Evolutionary conservation across 2,888 invertebrate genomes (phyloP).

Genomic region (Aporophyla nigra): DNA sequence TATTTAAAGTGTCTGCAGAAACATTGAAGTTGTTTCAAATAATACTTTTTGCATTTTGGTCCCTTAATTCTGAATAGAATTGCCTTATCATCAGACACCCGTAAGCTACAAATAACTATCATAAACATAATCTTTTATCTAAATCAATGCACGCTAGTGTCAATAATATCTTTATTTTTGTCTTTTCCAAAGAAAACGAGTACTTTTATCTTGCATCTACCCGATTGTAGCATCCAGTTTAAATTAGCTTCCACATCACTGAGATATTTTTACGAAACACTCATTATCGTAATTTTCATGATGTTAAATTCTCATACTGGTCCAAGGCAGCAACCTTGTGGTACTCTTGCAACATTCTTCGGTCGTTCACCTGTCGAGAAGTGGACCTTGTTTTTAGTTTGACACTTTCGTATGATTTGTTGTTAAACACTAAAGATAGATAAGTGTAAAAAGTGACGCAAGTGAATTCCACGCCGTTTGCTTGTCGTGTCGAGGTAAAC

Average conservation of each 20-base stretch:
- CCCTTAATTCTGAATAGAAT: background rate
- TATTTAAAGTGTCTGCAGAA: background rate
- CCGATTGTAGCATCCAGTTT: constrained; percentile 18
- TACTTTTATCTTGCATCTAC: background rate
- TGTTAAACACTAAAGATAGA: constrained; percentile 66
- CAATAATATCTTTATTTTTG: constrained; percentile 18
- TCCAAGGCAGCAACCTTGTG: constrained; percentile 78
- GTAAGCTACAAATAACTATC: background rate
- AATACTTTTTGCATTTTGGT: background rate
- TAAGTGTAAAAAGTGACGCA: constrained; percentile 63
- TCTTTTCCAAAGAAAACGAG: constrained; percentile 8
- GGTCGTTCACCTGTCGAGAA: constrained; percentile 80
- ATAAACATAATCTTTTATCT: background rate
- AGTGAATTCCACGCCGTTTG: constrained; percentile 55
- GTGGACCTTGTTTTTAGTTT: constrained; percentile 79
- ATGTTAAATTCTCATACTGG: constrained; percentile 59
- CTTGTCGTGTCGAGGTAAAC: constrained; percentile 54
- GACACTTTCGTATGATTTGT: constrained; percentile 77
- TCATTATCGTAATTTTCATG: constrained; percentile 55
- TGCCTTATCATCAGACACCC: background rate
- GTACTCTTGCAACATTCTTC: constrained; percentile 79
- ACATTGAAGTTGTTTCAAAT: background rate
- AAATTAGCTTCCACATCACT: constrained; percentile 27
- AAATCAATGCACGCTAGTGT: constrained; percentile 6
- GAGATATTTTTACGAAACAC: constrained; percentile 42